Conservation (phyloP, 2,888 invertebrate species). For the Caprella mutica region DNA sequence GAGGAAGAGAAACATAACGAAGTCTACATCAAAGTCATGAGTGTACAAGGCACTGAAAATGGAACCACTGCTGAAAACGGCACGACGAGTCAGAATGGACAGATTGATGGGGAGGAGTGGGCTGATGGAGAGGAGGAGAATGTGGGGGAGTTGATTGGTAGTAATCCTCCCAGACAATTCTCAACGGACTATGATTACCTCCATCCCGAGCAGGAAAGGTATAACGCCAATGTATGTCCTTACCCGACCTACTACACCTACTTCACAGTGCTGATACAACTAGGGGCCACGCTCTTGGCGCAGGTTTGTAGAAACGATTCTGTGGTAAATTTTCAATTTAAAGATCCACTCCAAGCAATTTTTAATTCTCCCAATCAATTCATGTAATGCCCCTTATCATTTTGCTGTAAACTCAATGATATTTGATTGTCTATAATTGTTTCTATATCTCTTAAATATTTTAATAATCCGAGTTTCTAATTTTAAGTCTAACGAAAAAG, state of each 20-base stretch:
- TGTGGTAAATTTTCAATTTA: no score
- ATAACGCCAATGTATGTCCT: slow-evolving; percentile 42
- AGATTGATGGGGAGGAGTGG: slow-evolving; percentile 46
- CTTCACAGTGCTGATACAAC: slow-evolving; percentile 55
- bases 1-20: slow-evolving; percentile 8
- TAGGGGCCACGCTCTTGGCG: slow-evolving; percentile 26
- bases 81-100: background rate
- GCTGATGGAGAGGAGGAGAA: slow-evolving; percentile 48
- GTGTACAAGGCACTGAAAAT: background rate
- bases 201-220: slow-evolving; percentile 47
- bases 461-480: no score
- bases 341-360: no score
- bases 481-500: no score
- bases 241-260: slow-evolving; percentile 64
- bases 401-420: no score
- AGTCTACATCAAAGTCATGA: slow-evolving; percentile 11
- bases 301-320: slow-evolving; percentile 25
- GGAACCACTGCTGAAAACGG: background rate
- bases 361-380: no score
- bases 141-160: slow-evolving; percentile 47
- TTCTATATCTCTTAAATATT: no score
- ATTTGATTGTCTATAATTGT: no score
- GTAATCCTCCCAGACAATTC: slow-evolving; percentile 50
- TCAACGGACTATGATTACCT: slow-evolving; percentile 47
- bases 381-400: no score